These are phyloP conservation scores for Saiga tatarica DNA, from an alignment of 2,113 vertebrate genomes.

Conservation along the genomic window DNA sequence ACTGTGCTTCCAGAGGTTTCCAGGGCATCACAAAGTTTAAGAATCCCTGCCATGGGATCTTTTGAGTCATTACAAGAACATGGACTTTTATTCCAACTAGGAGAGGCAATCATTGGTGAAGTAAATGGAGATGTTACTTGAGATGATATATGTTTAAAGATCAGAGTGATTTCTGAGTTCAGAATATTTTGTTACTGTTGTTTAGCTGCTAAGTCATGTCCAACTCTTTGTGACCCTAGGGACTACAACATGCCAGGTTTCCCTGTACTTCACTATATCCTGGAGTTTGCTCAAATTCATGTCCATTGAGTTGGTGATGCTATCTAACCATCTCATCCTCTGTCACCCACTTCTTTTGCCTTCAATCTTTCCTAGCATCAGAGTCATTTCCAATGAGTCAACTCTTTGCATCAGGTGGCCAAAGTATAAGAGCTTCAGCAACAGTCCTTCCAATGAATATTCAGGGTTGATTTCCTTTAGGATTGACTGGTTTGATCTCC, in stretches of 20 bases:
- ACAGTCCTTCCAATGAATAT: background rate
- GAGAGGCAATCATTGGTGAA: background rate
- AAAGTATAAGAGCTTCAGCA: background rate
- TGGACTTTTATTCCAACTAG: background rate
- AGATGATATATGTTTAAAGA: background rate
- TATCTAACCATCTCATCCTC: background rate
- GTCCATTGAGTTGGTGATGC: background rate
- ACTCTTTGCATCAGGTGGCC: background rate
- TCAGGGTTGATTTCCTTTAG: background rate
- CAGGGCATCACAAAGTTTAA: background rate
- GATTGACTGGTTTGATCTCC: background rate
- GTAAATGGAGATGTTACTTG: background rate
- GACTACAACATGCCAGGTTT: background rate
- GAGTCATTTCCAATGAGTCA: background rate
- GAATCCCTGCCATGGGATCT: background rate
- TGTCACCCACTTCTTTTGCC: background rate
- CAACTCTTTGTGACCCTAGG: background rate
- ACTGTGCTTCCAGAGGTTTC: background rate
- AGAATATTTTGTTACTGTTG: background rate
- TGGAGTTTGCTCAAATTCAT: background rate
- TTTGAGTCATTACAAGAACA: background rate
- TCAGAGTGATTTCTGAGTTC: background rate
- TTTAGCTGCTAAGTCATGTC: background rate
- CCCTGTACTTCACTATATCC: background rate
- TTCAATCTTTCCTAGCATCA: background rate